Conservation (phyloP, 2,888 invertebrate species). For the Metalampra italica region DNA sequence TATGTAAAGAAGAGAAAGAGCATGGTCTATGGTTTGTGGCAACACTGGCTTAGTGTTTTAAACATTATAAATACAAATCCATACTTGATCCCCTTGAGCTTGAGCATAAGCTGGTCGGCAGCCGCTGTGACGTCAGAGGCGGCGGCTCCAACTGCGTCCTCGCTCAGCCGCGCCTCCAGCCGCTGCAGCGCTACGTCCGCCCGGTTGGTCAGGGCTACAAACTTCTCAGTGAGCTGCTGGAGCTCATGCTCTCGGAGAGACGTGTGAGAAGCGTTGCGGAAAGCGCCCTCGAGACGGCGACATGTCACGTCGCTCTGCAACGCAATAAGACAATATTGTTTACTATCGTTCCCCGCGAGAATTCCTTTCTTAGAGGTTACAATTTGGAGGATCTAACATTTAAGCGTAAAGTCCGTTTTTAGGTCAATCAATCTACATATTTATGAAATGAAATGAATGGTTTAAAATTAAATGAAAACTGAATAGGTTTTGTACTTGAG, state of each 20-base stretch:
- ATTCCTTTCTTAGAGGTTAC: no score
- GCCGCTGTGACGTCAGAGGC: conserved; percentile 54
- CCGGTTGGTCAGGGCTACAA: conserved; percentile 63
- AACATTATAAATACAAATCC: no score
- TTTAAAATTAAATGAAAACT: neutral
- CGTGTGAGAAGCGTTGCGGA: conserved; percentile 56
- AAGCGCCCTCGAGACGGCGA: conserved; percentile 55
- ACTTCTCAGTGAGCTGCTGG: conserved; percentile 66
- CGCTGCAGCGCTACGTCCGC: conserved; percentile 65
- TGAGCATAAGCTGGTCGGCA: conserved; percentile 51
- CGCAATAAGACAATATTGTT: neutral
- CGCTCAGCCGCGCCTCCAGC: conserved; percentile 51
- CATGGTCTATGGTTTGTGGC: no score
- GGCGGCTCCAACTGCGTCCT: conserved; percentile 39
- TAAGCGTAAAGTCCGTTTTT: no score
- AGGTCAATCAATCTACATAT: no score
- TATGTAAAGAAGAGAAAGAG: no score
- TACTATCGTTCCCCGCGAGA: neutral
- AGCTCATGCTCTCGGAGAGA: conserved; percentile 60
- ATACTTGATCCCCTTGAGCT: conserved; percentile 57
- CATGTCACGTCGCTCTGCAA: conserved; percentile 56
- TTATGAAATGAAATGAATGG: no score
- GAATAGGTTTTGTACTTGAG: conserved; percentile 40
- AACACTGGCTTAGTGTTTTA: no score
- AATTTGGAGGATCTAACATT: no score